Conservation (phyloP, 2,113 vertebrate genomes). For the Trichomycterus rosablanca region DNA sequence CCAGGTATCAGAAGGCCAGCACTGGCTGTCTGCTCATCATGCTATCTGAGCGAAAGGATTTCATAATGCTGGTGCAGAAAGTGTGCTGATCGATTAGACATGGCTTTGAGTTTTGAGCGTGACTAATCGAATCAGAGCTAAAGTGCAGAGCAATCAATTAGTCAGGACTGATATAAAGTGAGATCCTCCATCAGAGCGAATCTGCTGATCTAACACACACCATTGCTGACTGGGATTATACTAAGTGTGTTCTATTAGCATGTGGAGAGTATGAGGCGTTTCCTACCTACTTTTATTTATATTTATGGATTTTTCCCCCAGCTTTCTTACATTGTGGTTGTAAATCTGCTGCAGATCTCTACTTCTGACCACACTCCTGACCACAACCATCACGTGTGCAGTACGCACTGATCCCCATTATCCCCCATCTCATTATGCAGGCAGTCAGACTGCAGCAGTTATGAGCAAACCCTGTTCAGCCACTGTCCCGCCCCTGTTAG, state of each 20-base stretch:
- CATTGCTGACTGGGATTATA: constrained; percentile 78
- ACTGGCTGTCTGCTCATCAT: constrained; percentile 16
- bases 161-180: constrained; percentile 5
- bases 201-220: constrained; percentile 48
- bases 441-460: too few species aligned
- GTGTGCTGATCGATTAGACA: constrained; percentile 56
- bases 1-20: not conserved
- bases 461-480: too few species aligned
- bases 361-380: too few species aligned
- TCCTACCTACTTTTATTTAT: too few species aligned
- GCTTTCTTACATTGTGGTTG: too few species aligned
- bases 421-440: too few species aligned
- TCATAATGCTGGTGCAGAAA: constrained; percentile 35
- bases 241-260: not conserved
- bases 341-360: too few species aligned
- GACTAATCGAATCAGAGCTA: constrained; percentile 34
- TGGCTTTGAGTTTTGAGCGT: constrained; percentile 34
- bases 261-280: too few species aligned
- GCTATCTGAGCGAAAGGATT: constrained; percentile 7
- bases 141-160: constrained; percentile 36
- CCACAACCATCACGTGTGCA: too few species aligned
- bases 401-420: too few species aligned
- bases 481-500: too few species aligned
- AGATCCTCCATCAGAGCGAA: not conserved
- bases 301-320: too few species aligned